Conservation (phyloP, 1,140 invertebrate genomes). For the Drosophila ironensis region DNA sequence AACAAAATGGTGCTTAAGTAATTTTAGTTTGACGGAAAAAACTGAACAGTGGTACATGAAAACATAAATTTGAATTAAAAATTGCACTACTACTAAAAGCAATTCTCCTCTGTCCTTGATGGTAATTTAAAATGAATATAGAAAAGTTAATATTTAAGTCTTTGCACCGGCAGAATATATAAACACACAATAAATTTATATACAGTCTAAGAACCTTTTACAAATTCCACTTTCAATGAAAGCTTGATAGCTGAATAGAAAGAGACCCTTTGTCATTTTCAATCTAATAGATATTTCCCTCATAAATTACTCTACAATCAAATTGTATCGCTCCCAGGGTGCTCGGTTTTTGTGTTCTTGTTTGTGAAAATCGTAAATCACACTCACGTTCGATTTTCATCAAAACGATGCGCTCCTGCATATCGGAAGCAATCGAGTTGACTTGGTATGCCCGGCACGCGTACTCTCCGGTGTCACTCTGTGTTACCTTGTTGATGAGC, state of each 20-base stretch:
- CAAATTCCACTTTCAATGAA: no score
- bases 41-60: slow-evolving; percentile 22
- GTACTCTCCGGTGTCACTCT: slow-evolving; percentile 84
- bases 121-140: no score
- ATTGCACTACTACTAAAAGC: no score
- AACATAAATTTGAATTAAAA: no score
- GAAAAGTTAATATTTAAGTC: no score
- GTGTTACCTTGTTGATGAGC: slow-evolving; percentile 82
- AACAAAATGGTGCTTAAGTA: slow-evolving; percentile 45
- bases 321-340: slow-evolving; percentile 22
- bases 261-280: background rate
- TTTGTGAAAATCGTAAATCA: slow-evolving; percentile 67
- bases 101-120: no score
- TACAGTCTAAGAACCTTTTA: no score
- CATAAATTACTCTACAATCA: background rate
- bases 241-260: no score
- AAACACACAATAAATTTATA: no score
- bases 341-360: no score
- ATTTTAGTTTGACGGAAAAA: slow-evolving; percentile 39
- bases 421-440: slow-evolving; percentile 81
- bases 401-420: slow-evolving; percentile 82
- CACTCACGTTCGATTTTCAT: slow-evolving; percentile 84
- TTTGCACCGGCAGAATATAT: no score
- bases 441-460: slow-evolving; percentile 83
- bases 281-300: no score